Conservation (phyloP, 2,888 invertebrate species). For the Rhaphigaster nebulosa region DNA sequence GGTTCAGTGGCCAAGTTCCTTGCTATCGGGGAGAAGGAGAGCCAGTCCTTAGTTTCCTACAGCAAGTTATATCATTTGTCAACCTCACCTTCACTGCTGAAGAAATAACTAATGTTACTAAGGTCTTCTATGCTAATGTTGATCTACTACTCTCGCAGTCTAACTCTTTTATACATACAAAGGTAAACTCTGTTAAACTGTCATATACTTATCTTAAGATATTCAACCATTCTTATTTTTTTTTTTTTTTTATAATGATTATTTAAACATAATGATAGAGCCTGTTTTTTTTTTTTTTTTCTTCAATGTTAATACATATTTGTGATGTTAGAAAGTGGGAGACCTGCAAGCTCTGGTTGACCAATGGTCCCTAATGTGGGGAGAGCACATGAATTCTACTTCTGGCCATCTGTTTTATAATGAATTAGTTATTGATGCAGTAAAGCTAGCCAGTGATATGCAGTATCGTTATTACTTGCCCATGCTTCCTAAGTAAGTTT, state of each 20-base stretch:
- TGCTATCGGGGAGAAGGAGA: constrained; percentile 74
- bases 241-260: not conserved
- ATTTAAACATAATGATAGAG: not conserved
- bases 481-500: constrained; percentile 57
- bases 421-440: constrained; percentile 63
- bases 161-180: constrained; percentile 79
- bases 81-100: constrained; percentile 69
- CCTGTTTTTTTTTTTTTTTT: not conserved
- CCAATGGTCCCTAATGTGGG: constrained; percentile 69
- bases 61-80: constrained; percentile 74
- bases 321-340: constrained; percentile 68
- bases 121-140: constrained; percentile 75
- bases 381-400: constrained; percentile 67
- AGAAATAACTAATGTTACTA: constrained; percentile 73
- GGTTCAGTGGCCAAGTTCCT: not conserved
- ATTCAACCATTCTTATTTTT: too few species aligned
- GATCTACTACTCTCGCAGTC: constrained; percentile 77
- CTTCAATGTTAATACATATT: not conserved
- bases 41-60: constrained; percentile 73
- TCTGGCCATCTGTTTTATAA: constrained; percentile 65
- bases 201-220: not conserved
- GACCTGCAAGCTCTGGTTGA: constrained; percentile 69
- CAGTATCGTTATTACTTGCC: constrained; percentile 62
- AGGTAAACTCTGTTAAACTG: constrained; percentile 72
- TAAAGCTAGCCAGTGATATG: constrained; percentile 60